Conservation (phyloP, 2,113 vertebrate species). For the Peromyscus maniculatus region DNA sequence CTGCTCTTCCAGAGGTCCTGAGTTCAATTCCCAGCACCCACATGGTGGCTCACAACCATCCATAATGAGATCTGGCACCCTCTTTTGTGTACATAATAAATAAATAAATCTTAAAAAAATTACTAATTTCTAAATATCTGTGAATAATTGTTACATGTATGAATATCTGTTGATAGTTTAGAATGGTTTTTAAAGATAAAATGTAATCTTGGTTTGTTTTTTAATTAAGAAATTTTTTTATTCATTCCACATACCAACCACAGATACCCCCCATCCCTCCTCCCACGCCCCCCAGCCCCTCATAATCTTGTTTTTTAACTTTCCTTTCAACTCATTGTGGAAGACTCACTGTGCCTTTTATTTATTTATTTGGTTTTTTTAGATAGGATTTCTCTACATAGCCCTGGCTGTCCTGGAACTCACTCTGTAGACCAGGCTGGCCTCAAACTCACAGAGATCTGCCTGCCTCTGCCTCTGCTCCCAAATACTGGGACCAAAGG, state of each 20-base stretch:
- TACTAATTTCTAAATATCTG: background rate
- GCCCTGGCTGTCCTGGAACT: background rate
- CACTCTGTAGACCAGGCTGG: background rate
- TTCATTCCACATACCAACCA: no score
- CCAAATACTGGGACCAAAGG: background rate
- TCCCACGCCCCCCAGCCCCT: no score
- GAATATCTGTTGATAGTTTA: background rate
- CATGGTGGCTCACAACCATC: no score
- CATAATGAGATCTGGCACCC: no score
- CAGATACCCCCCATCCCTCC: no score
- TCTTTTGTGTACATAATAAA: no score
- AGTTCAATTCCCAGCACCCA: no score
- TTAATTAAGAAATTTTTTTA: no score
- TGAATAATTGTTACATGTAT: constrained; percentile 21
- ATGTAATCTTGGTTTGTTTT: background rate
- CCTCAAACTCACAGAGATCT: background rate
- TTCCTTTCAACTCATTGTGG: constrained; percentile 33
- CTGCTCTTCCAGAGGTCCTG: no score
- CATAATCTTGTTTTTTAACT: constrained; percentile 12
- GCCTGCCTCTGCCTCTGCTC: background rate
- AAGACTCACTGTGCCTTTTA: constrained; percentile 4
- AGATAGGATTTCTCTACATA: background rate
- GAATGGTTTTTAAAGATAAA: background rate
- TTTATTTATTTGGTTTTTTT: background rate
- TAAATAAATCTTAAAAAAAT: background rate